These are phyloP conservation scores for Addax nasomaculatus DNA, from an alignment of 2,113 vertebrate genomes.

Conservation along the genomic window DNA sequence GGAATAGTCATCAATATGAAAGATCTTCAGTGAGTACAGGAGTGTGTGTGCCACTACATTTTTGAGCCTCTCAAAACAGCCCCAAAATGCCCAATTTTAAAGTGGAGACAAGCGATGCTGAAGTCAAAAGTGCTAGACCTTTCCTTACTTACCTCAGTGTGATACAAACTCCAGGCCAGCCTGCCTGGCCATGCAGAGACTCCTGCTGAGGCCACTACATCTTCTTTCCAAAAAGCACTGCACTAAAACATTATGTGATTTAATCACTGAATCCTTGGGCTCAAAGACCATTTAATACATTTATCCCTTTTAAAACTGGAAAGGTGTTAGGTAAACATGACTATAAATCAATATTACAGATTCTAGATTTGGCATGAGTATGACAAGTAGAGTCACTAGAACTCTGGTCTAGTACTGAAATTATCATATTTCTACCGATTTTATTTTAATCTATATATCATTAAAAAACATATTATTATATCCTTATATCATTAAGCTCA, in stretches of 20 bases:
- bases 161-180: neutral
- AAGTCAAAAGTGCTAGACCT: neutral
- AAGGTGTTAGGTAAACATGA: neutral
- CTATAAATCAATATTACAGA: neutral
- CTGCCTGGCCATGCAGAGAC: neutral
- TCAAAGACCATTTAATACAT: neutral
- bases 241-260: neutral
- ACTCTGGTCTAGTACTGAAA: neutral
- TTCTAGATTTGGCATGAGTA: neutral
- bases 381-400: neutral
- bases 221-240: neutral
- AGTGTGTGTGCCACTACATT: neutral
- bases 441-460: neutral
- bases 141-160: neutral
- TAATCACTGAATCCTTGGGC: neutral
- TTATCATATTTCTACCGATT: neutral
- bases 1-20: neutral
- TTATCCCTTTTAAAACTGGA: neutral
- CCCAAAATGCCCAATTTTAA: neutral
- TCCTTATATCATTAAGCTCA: neutral
- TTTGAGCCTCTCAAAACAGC: neutral
- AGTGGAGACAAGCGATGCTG: neutral
- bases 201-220: neutral
- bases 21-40: neutral
- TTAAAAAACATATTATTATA: neutral